Conservation (phyloP, 2,888 invertebrate genomes). For the Drosophila antonietae region DNA sequence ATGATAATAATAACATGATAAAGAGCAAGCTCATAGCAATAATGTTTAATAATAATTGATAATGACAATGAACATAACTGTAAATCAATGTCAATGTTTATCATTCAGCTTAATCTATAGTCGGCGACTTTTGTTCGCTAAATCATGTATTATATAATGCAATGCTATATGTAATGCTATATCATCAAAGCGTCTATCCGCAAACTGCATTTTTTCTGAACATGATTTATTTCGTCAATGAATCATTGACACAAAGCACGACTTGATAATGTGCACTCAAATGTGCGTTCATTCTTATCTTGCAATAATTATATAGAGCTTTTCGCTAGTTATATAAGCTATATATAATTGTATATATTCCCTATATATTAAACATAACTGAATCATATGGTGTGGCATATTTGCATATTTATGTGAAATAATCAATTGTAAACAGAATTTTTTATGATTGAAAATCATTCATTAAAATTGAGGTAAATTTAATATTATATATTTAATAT, state of each 20-base stretch:
- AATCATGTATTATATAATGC: not conserved
- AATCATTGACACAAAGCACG: conserved; percentile 9
- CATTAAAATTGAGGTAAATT: not conserved
- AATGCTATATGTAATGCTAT: not conserved
- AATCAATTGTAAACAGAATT: not conserved
- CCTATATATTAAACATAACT: not conserved
- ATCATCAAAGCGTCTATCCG: not conserved
- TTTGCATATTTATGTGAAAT: not conserved
- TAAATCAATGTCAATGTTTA: not conserved
- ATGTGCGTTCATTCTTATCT: conserved; percentile 1
- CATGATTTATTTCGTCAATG: conserved; percentile 7
- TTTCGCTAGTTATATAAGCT: not conserved
- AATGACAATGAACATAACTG: not conserved
- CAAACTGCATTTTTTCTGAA: not conserved
- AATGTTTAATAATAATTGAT: not conserved
- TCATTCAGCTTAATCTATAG: not conserved
- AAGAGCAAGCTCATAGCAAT: not conserved
- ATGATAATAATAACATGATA: not conserved
- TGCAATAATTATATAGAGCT: not conserved
- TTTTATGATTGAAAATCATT: not conserved
- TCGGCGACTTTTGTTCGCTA: not conserved
- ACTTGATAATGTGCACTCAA: not conserved
- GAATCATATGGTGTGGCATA: not conserved
- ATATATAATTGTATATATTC: not conserved
- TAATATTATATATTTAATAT: not conserved